Base-by-base conservation (phyloP, 1,140 invertebrate species). In the Drosophila kohkoa region DNA sequence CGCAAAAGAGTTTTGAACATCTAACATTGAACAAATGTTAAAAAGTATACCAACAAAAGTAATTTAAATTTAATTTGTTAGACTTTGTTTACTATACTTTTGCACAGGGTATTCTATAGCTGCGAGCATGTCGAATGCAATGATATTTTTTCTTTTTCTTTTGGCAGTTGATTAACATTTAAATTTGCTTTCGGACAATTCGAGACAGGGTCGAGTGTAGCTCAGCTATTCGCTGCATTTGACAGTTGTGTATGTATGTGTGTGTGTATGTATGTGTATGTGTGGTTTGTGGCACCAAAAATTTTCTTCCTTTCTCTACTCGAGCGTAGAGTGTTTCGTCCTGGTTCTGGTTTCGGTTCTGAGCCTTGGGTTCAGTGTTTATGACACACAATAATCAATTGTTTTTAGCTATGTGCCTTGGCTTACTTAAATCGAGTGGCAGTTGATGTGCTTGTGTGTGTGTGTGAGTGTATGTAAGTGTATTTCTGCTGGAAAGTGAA, bases 381-480 rank as follows among this genome's bases (percentile, higher is more conserved):
- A 87, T 82, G 83, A 82, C 83, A 80, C 63, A 88, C 77, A 88
- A 87, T 88, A 87, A 88, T 87, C 83, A 89, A 87, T 87, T 87
- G 85, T 87, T 87, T 79, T 72, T 88, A 78, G 83, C 83, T 32
- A 15, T 63, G 16, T 70, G 72, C 58, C 67, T 64, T 70, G 51
- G 48, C 69, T 64, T 70, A 41, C 63, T 74, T 65, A 62, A 28
- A 64, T 71, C 45, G 48, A 75, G 38, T 75, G 65, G 13, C 65
- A 69, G 30, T 59, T 45, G 55, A 13, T 8, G 63, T 32, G 51
- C 45, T 13, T n/a, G 41, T 55, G 48, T 41, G 5, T 20, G 51
- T 75, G 41, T 55, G 48, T 41, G 6, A 16, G 51, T 75, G 10
- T 25, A 43, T 68, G 38, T 41, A 7, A 38, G 64, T 69, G 65